A percentile compares a stretch with the other conserved stretches of the same genome.
These are phyloP conservation scores for Scomber colias DNA, from an alignment of 2,113 vertebrate genomes.

Conservation along the genomic window DNA sequence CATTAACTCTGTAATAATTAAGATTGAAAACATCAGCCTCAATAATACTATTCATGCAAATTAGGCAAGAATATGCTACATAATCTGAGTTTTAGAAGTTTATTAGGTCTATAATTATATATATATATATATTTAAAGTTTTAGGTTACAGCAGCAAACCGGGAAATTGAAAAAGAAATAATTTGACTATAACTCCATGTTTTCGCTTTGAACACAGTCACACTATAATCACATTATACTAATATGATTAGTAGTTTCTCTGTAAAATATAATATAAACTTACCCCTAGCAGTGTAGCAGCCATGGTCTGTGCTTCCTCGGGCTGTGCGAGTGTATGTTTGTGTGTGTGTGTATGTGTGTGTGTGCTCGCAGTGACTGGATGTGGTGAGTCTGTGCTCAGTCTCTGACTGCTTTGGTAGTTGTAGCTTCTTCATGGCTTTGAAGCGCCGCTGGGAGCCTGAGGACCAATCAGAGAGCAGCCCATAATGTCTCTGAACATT, in stretches of 20 bases:
- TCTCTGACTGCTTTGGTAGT: conserved; percentile 89
- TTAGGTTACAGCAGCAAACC: background rate
- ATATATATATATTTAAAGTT: too few relatives aligned
- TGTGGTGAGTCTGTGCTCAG: conserved; percentile 83
- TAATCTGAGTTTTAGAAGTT: background rate
- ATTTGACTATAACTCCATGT: background rate
- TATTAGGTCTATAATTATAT: background rate
- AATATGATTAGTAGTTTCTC: background rate
- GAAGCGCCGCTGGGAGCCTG: conserved; percentile 90
- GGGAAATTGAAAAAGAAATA: background rate
- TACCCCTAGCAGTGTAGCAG: conserved; percentile 98
- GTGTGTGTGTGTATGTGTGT: conserved; percentile 7
- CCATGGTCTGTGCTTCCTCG: conserved; percentile 91
- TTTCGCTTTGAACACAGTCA: background rate
- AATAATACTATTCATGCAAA: background rate
- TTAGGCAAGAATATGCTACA: too few relatives aligned
- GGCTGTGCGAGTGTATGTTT: conserved; percentile 51
- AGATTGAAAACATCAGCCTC: background rate
- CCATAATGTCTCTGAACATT: conserved; percentile 28
- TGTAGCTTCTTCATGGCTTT: conserved; percentile 92
- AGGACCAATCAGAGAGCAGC: conserved; percentile 89
- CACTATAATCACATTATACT: too few relatives aligned
- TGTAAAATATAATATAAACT: conserved; percentile 74
- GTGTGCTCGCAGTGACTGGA: background rate
- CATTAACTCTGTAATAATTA: background rate